phyloP scores from a whole-genome alignment of 2,797 vertebrate genomes.

The Coluber constrictor region DNA sequence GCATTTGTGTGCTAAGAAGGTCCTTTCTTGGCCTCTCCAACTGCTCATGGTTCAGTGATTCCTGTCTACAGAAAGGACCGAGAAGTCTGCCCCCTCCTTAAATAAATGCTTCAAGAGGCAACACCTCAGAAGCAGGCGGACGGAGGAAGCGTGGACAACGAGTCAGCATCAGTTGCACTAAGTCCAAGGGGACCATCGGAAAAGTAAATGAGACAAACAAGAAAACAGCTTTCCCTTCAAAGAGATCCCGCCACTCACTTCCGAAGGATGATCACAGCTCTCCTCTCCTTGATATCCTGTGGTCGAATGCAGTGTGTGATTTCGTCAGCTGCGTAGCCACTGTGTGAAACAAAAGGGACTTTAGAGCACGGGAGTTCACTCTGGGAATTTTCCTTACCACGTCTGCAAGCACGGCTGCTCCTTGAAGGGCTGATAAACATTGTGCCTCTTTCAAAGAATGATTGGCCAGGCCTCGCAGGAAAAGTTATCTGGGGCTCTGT shows the following conservation, averaged over 20 bases:
- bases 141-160: background rate
- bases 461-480: background rate
- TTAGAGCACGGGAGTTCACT: background rate
- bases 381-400: background rate
- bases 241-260: constrained; percentile 80
- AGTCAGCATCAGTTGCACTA: background rate
- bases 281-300: constrained; percentile 95
- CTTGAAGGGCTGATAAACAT: background rate
- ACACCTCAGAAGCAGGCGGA: background rate
- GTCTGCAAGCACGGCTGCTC: background rate
- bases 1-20: background rate
- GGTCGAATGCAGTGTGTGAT: constrained; percentile 98
- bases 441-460: background rate
- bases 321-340: constrained; percentile 96
- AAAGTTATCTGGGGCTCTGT: background rate
- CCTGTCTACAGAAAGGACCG: background rate
- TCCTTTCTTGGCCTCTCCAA: background rate
- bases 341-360: constrained; percentile 59
- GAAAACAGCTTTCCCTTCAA: background rate
- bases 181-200: background rate
- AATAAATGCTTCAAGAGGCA: background rate
- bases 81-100: background rate
- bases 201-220: background rate
- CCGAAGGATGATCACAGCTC: constrained; percentile 96
- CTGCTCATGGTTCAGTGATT: background rate